Evolutionary conservation across 1,140 invertebrate genomes (phyloP).

Genomic region (Vollenhovia emeryi): DNA sequence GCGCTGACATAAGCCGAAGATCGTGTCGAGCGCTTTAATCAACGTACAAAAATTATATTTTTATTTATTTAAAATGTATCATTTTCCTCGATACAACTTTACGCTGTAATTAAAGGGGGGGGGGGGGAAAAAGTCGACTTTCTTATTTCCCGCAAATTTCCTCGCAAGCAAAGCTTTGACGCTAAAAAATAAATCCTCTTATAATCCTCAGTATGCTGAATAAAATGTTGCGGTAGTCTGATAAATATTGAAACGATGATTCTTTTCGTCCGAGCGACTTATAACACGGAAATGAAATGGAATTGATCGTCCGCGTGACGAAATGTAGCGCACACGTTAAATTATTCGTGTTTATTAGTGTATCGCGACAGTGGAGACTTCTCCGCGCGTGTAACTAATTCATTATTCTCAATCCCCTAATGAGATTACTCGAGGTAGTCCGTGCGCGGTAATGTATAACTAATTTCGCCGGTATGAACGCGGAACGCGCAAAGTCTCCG

Average conservation of each 20-base stretch:
- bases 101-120: neutral
- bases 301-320: conserved; percentile 4
- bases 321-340: conserved; percentile 41
- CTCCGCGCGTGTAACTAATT: conserved; percentile 48
- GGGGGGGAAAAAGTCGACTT: neutral
- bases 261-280: neutral
- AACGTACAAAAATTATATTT: neutral
- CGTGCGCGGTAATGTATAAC: conserved; percentile 38
- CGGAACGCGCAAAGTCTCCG: neutral
- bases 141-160: neutral
- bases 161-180: neutral
- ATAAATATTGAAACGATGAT: neutral
- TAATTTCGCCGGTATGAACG: conserved; percentile 29
- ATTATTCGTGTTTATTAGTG: conserved; percentile 49
- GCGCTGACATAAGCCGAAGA: neutral
- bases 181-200: neutral
- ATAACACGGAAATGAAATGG: neutral
- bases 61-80: neutral
- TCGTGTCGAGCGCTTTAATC: neutral
- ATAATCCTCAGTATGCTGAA: neutral
- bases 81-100: neutral
- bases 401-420: conserved; percentile 57
- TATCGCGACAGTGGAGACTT: conserved; percentile 16
- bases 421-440: conserved; percentile 40
- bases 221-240: neutral